Percentiles rank a stretch among this genome's conserved stretches.
These are phyloP conservation scores for Caenorhabditis panamensis DNA, from an alignment of 2,888 invertebrate species.

Conservation along the genomic window DNA sequence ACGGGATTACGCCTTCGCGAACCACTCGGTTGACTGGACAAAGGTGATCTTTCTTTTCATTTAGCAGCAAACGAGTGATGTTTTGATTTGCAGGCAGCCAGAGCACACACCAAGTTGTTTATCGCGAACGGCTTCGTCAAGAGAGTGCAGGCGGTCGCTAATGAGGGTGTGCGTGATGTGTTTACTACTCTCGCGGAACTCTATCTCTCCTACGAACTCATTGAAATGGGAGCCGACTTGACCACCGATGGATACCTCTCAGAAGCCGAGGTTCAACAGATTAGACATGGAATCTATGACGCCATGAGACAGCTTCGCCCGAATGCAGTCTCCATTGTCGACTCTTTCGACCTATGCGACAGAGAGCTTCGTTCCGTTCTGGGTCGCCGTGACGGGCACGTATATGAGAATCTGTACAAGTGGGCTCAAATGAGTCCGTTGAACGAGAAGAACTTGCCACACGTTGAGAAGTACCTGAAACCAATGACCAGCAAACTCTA, in stretches of 20 bases:
- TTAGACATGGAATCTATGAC: conserved; percentile 62
- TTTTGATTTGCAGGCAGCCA: conserved; percentile 55
- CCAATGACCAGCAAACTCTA: conserved; percentile 61
- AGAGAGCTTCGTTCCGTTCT: conserved; percentile 82
- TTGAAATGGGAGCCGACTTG: conserved; percentile 54
- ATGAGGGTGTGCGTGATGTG: conserved; percentile 85
- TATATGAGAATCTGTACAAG: conserved; percentile 81
- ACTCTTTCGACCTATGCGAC: conserved; percentile 88
- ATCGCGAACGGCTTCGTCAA: conserved; percentile 62
- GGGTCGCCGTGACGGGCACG: conserved; percentile 82
- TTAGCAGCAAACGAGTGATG: neutral
- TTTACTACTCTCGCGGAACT: conserved; percentile 87
- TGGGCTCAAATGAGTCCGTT: conserved; percentile 80
- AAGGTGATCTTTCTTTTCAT: conserved; percentile 33
- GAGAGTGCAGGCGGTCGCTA: conserved; percentile 82
- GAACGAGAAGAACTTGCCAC: conserved; percentile 63
- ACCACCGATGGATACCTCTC: conserved; percentile 57
- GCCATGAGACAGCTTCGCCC: conserved; percentile 85
- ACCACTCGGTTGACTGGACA: conserved; percentile 67
- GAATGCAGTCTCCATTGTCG: conserved; percentile 92
- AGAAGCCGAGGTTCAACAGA: conserved; percentile 31
- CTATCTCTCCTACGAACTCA: conserved; percentile 83
- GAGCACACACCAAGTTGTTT: conserved; percentile 64
- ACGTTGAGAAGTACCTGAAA: conserved; percentile 63
- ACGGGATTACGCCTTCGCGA: conserved; percentile 69